phyloP scores from a whole-genome alignment of 1,140 invertebrate genomes.

The Conus ventricosus region DNA sequence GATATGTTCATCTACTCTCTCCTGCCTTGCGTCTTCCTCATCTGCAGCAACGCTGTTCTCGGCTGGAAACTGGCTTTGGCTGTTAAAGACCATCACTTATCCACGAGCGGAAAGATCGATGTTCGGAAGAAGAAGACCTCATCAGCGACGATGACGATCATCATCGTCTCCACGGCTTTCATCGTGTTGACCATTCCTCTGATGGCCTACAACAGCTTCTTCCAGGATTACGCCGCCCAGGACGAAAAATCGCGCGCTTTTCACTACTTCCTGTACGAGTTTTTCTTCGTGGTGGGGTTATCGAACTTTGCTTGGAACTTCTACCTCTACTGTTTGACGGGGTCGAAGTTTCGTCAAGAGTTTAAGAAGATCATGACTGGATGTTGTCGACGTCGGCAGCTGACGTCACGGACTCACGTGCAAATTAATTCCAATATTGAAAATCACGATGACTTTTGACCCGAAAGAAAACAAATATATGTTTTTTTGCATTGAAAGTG shows the following conservation, averaged over 20 bases:
- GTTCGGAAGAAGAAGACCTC: slow-evolving; percentile 23
- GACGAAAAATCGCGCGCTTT: background rate
- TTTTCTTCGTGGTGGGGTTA: background rate
- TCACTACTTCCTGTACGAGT: background rate
- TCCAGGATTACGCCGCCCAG: background rate
- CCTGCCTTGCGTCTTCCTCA: background rate
- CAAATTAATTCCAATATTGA: background rate
- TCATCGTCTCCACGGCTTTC: slow-evolving; percentile 51
- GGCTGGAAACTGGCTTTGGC: background rate
- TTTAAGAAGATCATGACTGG: background rate
- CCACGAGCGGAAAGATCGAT: background rate
- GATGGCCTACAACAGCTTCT: background rate
- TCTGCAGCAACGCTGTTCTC: slow-evolving; percentile 7
- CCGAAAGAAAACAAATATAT: background rate
- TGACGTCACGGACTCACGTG: background rate
- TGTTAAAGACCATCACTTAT: background rate
- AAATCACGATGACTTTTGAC: background rate
- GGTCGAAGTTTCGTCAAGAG: slow-evolving; percentile 14
- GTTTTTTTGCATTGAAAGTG: too few relatives aligned
- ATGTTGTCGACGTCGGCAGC: background rate
- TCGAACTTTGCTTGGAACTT: slow-evolving; percentile 6
- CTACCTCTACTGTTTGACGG: slow-evolving; percentile 27
- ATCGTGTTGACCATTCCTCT: slow-evolving; percentile 45
- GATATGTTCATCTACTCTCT: slow-evolving; percentile 37
- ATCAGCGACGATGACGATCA: slow-evolving; percentile 43